Percentiles rank a stretch among this genome's conserved stretches.
phyloP scores from a whole-genome alignment of 2,113 vertebrate genomes.

The Cyphomyrus discorhynchus region DNA sequence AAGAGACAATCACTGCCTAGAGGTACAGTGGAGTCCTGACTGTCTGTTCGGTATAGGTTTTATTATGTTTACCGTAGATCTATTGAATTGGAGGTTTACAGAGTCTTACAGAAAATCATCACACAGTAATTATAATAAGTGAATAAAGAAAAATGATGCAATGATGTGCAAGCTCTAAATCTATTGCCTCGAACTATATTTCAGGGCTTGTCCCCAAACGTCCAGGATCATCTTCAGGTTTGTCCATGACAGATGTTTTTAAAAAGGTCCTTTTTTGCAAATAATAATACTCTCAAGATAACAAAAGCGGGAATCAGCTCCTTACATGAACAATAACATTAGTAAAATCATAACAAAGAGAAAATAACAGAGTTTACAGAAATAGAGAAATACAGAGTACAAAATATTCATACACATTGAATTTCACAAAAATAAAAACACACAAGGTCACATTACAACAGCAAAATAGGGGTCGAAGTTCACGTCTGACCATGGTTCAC shows the following conservation, averaged over 20 bases:
- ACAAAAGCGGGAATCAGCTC: constrained; percentile 23
- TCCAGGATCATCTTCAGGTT: constrained; percentile 26
- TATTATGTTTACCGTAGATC: not conserved
- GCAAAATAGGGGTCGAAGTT: constrained; percentile 59
- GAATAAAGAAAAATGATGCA: not conserved
- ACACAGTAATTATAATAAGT: not conserved
- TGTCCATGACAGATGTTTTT: constrained; percentile 41
- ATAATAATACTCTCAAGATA: constrained; percentile 31
- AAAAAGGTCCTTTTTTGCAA: constrained; percentile 38
- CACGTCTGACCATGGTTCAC: constrained; percentile 59
- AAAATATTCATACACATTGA: constrained; percentile 55
- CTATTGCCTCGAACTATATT: not conserved
- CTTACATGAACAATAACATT: constrained; percentile 15
- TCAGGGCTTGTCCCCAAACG: not conserved
- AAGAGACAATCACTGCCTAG: not conserved
- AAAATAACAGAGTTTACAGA: not conserved
- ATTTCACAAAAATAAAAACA: constrained; percentile 50
- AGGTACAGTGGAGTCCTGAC: not conserved
- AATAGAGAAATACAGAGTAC: constrained; percentile 45
- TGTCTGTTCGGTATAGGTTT: not conserved
- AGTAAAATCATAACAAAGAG: constrained; percentile 11
- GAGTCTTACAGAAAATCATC: not conserved
- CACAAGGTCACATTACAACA: constrained; percentile 63
- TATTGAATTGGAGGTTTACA: not conserved
- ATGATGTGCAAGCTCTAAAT: not conserved